Evolutionary conservation across 2,797 vertebrate species (phyloP).

Genomic region (Glossophaga mutica): DNA sequence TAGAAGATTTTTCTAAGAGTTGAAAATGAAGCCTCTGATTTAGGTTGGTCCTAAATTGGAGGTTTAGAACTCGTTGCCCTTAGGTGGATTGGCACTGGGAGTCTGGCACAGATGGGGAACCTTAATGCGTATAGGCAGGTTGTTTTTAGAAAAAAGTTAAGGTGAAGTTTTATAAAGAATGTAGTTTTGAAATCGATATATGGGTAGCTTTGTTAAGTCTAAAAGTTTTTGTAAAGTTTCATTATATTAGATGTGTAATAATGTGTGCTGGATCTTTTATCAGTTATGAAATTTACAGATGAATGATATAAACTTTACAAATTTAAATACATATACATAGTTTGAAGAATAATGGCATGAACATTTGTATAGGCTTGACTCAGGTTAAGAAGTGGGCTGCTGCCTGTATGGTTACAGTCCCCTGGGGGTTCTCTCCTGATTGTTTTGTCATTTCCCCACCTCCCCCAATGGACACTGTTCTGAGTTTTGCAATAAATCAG

Average conservation of each 20-base stretch:
- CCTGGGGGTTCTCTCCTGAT: background rate
- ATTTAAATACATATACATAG: background rate
- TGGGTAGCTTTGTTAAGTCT: background rate
- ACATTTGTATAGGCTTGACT: background rate
- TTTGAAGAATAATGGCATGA: background rate
- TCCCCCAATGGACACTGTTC: background rate
- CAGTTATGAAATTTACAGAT: background rate
- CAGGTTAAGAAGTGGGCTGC: background rate
- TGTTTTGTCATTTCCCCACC: background rate
- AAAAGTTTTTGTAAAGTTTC: background rate
- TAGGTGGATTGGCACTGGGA: background rate
- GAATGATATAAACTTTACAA: background rate
- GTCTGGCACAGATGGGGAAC: background rate
- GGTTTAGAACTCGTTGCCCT: background rate
- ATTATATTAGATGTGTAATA: background rate
- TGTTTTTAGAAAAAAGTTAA: background rate
- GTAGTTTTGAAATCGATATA: background rate
- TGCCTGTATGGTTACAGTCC: background rate
- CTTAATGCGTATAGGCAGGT: background rate
- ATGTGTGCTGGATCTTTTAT: background rate
- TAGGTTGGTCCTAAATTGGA: background rate
- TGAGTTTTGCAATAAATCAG: background rate
- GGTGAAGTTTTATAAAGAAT: background rate
- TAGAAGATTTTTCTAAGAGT: conserved; percentile 2
- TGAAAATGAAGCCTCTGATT: background rate